A percentile compares a stretch with the other conserved stretches of the same genome.
phyloP scores from a whole-genome alignment of 2,113 vertebrate genomes.

The Protobothrops flavoviridis region DNA sequence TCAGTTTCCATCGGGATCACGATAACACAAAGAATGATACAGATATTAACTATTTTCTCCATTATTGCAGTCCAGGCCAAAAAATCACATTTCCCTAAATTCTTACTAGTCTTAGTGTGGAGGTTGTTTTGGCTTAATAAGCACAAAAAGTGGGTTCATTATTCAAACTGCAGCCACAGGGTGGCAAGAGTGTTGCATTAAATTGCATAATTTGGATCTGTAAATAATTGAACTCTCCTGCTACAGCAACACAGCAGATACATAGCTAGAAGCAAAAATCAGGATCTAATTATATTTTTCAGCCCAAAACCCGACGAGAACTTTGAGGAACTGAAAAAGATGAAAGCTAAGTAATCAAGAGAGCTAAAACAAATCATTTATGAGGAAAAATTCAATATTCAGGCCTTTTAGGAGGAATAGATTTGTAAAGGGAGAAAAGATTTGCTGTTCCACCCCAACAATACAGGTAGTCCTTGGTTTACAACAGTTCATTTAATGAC shows the following conservation, averaged over 20 bases:
- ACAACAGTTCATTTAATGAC: background rate
- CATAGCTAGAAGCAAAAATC: background rate
- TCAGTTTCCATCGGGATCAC: background rate
- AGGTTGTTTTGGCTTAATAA: background rate
- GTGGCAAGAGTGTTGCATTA: slow-evolving; percentile 3
- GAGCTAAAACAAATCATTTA: background rate
- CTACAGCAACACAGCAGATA: background rate
- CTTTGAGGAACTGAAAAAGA: background rate
- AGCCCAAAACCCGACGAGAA: background rate
- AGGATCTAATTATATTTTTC: background rate
- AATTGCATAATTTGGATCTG: background rate
- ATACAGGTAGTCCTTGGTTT: background rate
- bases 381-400: background rate
- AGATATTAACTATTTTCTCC: background rate
- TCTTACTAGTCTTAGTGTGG: background rate
- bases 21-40: background rate
- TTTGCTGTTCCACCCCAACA: background rate
- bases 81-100: background rate
- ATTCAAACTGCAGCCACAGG: background rate
- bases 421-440: background rate
- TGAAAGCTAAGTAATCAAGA: background rate
- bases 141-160: background rate
- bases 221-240: background rate
- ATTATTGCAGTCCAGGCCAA: background rate
- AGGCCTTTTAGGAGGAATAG: background rate